A percentile compares a stretch with the other conserved stretches of the same genome.
Conservation (phyloP, 2,888 invertebrate species). For the Bruchidius siliquastri region DNA sequence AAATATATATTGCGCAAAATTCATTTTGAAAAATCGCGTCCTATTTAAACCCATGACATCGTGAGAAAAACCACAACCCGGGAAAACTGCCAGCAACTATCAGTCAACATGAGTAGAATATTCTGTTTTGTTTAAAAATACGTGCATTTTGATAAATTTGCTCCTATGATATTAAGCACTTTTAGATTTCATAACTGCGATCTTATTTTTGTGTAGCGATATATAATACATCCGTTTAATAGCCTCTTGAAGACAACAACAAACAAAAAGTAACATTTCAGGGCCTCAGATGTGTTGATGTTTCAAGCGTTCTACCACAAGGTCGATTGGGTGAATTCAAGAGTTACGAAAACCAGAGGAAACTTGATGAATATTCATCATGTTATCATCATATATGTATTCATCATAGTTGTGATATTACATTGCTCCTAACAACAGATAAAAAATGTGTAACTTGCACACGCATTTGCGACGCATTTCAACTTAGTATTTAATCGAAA, state of each 20-base stretch:
- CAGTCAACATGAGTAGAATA: background rate
- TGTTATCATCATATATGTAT: no score
- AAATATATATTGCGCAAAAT: background rate
- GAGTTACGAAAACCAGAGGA: no score
- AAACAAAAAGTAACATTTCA: background rate
- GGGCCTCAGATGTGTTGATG: background rate
- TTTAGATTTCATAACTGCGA: background rate
- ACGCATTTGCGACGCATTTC: no score
- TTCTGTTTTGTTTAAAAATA: background rate
- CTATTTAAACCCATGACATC: background rate
- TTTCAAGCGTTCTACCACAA: background rate
- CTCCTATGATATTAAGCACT: background rate
- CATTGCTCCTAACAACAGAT: no score
- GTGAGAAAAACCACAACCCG: background rate
- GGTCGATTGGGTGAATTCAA: no score
- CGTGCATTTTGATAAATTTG: background rate
- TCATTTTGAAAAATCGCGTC: background rate
- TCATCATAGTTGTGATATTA: no score
- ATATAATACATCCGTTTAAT: background rate
- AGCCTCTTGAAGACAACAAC: background rate
- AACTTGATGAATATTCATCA: no score
- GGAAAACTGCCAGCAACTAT: background rate
- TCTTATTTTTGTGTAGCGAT: background rate
- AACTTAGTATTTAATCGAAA: no score
- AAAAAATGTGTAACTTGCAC: no score